A percentile compares a stretch with the other conserved stretches of the same genome.
Conservation (phyloP, 2,113 vertebrate genomes). For the Phrynosoma platyrhinos region DNA sequence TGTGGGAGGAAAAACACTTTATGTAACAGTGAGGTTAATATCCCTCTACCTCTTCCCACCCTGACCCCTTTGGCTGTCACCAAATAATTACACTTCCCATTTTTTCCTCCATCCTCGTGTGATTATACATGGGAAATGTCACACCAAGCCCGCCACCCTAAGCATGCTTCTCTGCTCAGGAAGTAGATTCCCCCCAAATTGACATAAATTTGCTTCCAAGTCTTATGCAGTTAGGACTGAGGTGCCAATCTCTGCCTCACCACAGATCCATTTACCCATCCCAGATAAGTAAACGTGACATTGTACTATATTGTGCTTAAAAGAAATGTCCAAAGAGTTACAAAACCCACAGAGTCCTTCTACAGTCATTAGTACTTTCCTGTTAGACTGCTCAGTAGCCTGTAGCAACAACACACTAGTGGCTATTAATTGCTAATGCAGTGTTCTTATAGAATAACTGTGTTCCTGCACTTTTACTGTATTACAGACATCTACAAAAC, state of each 20-base stretch:
- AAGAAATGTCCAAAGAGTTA: conserved; percentile 68
- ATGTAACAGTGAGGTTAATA: conserved; percentile 41
- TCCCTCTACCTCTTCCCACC: conserved; percentile 58
- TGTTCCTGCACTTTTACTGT: conserved; percentile 95
- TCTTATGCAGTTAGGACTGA: background rate
- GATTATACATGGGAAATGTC: conserved; percentile 39
- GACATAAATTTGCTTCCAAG: background rate
- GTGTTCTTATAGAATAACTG: conserved; percentile 92
- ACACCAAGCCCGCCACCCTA: conserved; percentile 55
- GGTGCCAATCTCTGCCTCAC: conserved; percentile 45
- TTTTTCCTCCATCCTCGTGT: background rate
- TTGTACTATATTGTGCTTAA: conserved; percentile 67
- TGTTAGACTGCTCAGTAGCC: conserved; percentile 84
- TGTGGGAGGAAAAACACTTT: conserved; percentile 63
- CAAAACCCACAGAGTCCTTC: conserved; percentile 76
- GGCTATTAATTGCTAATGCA: conserved; percentile 88
- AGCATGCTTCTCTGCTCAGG: background rate
- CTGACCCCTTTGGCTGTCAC: conserved; percentile 57
- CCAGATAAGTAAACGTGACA: conserved; percentile 76
- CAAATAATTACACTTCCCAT: conserved; percentile 24
- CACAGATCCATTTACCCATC: conserved; percentile 75
- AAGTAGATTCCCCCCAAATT: background rate
- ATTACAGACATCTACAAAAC: conserved; percentile 83
- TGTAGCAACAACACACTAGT: conserved; percentile 88
- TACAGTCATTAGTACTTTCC: conserved; percentile 76